Conservation (phyloP, 2,797 vertebrate genomes). For the Chaetodon trifasciatus region DNA sequence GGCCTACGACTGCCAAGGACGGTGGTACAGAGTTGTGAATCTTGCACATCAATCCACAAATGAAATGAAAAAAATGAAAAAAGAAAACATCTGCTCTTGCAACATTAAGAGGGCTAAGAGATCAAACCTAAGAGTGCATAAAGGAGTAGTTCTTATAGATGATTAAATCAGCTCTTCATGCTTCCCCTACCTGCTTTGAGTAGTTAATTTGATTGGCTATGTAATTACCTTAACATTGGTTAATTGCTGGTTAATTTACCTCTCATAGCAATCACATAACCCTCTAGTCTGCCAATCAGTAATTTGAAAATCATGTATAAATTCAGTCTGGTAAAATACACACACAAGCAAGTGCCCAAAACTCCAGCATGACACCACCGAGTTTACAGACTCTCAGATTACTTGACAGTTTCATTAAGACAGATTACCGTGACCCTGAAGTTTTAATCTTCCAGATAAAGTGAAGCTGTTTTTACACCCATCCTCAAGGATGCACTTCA, state of each 20-base stretch:
- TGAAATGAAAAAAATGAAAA: neutral
- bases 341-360: constrained; percentile 21
- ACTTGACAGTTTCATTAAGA: constrained; percentile 78
- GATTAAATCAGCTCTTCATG: constrained; percentile 72
- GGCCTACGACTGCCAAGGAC: constrained; percentile 13
- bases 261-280: constrained; percentile 79
- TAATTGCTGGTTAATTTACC: constrained; percentile 85
- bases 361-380: neutral
- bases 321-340: constrained; percentile 42
- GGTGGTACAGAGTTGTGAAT: constrained; percentile 16
- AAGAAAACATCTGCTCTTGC: constrained; percentile 23
- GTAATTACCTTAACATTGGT: constrained; percentile 83
- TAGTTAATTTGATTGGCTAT: constrained; percentile 82
- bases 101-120: constrained; percentile 52
- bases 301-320: constrained; percentile 65
- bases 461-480: constrained; percentile 67
- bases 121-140: constrained; percentile 54
- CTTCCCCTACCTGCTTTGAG: constrained; percentile 75
- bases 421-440: constrained; percentile 71
- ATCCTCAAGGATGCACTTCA: constrained; percentile 70
- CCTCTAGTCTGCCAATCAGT: constrained; percentile 80
- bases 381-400: constrained; percentile 64
- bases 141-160: constrained; percentile 61
- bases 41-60: constrained; percentile 41
- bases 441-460: constrained; percentile 78